Conservation (phyloP, 1,140 invertebrate genomes). For the Formica exsecta region DNA sequence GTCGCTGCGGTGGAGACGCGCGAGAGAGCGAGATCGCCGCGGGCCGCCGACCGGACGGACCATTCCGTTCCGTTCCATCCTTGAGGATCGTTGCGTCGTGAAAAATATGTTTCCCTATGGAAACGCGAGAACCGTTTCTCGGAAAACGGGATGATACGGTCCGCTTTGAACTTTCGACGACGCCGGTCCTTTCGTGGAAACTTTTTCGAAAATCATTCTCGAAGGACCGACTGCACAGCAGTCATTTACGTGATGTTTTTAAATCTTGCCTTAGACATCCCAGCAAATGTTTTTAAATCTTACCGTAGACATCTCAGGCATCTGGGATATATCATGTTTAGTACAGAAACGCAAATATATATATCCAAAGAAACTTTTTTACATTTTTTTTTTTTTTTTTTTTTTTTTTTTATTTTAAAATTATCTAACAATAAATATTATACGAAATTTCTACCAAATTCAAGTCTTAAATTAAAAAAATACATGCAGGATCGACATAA, state of each 20-base stretch:
- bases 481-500: background rate
- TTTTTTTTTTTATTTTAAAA: too few relatives aligned
- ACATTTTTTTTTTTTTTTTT: too few relatives aligned
- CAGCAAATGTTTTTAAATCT: background rate
- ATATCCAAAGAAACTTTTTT: too few relatives aligned
- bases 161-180: slow-evolving; percentile 48
- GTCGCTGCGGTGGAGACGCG: slow-evolving; percentile 7
- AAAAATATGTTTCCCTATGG: slow-evolving; percentile 67
- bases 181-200: background rate
- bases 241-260: background rate
- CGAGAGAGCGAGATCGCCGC: slow-evolving; percentile 22
- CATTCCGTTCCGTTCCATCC: slow-evolving; percentile 23
- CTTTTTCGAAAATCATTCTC: background rate
- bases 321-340: too few relatives aligned
- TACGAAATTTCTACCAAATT: background rate
- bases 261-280: too few relatives aligned
- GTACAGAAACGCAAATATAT: too few relatives aligned
- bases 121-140: background rate
- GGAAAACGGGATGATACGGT: slow-evolving; percentile 64
- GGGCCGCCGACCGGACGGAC: slow-evolving; percentile 20
- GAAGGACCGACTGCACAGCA: background rate
- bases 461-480: background rate
- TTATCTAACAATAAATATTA: too few relatives aligned
- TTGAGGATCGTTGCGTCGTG: slow-evolving; percentile 61
- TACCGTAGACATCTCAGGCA: background rate